Conservation (phyloP, 1,140 invertebrate genomes). For the Microvelia longipes region DNA sequence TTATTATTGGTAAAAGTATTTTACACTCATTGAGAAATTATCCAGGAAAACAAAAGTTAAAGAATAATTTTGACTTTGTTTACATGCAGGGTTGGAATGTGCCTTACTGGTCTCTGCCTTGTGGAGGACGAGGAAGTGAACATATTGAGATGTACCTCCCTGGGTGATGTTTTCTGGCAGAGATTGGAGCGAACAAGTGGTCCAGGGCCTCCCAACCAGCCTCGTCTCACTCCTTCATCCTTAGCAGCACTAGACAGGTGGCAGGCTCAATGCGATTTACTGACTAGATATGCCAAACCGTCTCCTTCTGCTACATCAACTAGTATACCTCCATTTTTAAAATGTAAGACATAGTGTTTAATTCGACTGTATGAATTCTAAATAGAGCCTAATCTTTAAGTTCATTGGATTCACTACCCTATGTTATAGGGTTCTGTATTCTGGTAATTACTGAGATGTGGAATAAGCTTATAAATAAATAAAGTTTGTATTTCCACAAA, state of each 20-base stretch:
- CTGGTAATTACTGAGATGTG: too few species aligned
- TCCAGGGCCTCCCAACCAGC: not conserved
- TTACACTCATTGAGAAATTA: too few species aligned
- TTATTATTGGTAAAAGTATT: too few species aligned
- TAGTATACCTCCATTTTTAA: not conserved
- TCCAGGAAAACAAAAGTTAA: too few species aligned
- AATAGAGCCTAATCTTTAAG: too few species aligned
- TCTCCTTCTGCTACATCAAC: not conserved
- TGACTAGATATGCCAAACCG: not conserved
- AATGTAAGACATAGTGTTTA: too few species aligned
- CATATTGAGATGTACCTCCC: not conserved
- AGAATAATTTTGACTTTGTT: too few species aligned
- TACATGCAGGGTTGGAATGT: not conserved
- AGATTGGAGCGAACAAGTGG: not conserved
- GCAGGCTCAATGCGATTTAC: not conserved
- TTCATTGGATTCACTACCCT: too few species aligned
- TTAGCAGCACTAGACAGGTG: not conserved
- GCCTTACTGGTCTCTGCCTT: not conserved
- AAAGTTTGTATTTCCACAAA: too few species aligned
- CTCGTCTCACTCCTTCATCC: not conserved
- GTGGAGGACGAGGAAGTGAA: not conserved
- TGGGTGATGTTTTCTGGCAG: constrained; percentile 1
- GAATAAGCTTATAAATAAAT: too few species aligned
- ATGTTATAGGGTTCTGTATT: too few species aligned
- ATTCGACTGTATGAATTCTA: too few species aligned